Evolutionary conservation across 2,113 vertebrate species (phyloP), one percentile per base, ranked within the genome.

Genomic region (Micronycteris hirsuta): DNA sequence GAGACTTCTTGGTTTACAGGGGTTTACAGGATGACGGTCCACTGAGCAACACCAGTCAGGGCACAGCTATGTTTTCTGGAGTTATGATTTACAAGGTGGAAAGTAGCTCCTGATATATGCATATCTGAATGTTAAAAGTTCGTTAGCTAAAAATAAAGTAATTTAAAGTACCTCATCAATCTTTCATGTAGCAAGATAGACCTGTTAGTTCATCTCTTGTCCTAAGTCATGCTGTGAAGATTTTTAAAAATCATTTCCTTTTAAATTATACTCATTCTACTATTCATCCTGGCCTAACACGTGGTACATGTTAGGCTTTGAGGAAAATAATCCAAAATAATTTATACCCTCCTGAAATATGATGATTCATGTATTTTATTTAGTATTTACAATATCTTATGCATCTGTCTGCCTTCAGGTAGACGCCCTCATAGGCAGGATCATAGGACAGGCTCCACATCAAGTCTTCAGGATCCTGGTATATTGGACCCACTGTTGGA

Each of bases 271-370:
- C 43, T 22, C 61, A 65, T 89, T 85, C 52, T 78, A 15, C 16
- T 61, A 63, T 85, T 71, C 28, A 49, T 93, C 31, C 33, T 63
- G 61, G 13, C 78, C 14, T 93, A 54, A 63, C 2, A 63, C 20
- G n/a, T 93, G 49, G 41, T 52, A 52, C 16, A 36, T 49, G 70
- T 78, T 77, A 45, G 63, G 7, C 65, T 93, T 78, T 71, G 36
- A 93, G 63, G 63, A 89, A 89, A 92, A 83, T 49, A 88, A 68
- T 61, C 33, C 33, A 70, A 76, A 95, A 83, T 61, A 89, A 85
- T 54, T 71, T 74, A 84, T 77, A 85, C n/a, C 15, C 49, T 4
- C 13, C 61, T 41, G 49, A 94, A 45, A 70, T 28, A 54, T 63
- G 24, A 24, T 31, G 63, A 31, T 45, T 71, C 45, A 20, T 85